Base-by-base conservation (phyloP, 2,888 invertebrate species). In the Oscheius sp. region DNA sequence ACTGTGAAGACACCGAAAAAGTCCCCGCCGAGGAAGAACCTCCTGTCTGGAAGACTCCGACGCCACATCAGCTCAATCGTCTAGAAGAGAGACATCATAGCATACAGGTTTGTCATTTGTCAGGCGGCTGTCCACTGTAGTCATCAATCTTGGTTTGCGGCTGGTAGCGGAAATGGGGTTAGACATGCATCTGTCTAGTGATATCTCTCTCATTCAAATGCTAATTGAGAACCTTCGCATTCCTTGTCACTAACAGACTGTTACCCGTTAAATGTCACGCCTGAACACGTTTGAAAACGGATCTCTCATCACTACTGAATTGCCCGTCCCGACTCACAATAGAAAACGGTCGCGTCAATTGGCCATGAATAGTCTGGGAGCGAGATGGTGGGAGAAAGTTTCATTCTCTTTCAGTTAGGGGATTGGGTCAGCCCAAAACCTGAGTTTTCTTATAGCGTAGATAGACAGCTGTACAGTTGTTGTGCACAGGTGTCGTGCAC, bases 351-450 rank as follows among this genome's bases (percentile, higher is more conserved):
- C 53, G 68, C 68, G 68, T 68, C 68, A 68, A 68, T 68, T 53
- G 55, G 35, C 55, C 68, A 55, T 68, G 65, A 65, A 65, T 65
- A 48, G 65, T 48, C 48, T 65, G 65, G 65, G 50, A 65, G 65
- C 51, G 65, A 65, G 50, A 48, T n/a, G 5, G 55, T 7, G 21
- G 21, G 29, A 21, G 55, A 9, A 21, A 32, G 55, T 55, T 55
- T 32, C 9, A 9, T 21, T 21, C 21, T 13, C 2, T 21, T 55
- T 55, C 9, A 55, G 21, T 9, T 21, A 55, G 55, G 21, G 55
- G 55, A 13, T 11, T 53, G 21, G 21, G 53, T 13, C n/a, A 21
- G 3, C 1, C 2, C 3, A 53, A 53, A n/a, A 53, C 1, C n/a
- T 21, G 21, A 21, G 21, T 13, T 21, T 13, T 11, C 53, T 13